Conservation (phyloP, 1,140 invertebrate species). For the Drosophila virilis region DNA sequence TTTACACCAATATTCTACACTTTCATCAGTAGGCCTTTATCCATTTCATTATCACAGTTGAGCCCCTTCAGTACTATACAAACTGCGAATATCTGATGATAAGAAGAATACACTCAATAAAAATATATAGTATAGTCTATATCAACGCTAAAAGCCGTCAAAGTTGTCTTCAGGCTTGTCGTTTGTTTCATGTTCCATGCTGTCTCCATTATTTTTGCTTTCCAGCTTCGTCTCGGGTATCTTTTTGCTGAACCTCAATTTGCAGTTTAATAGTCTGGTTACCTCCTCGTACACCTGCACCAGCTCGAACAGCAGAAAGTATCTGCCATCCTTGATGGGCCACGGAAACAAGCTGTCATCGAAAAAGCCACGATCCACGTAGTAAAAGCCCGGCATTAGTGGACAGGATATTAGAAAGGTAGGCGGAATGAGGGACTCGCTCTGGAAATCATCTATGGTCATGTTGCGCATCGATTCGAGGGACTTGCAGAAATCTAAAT, state of each 20-base stretch:
- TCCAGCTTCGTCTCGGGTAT: not conserved
- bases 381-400: slow-evolving; percentile 64
- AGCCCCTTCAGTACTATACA: too few relatives aligned
- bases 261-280: slow-evolving; percentile 48
- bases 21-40: too few relatives aligned
- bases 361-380: slow-evolving; percentile 18
- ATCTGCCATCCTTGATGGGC: slow-evolving; percentile 55
- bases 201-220: not conserved
- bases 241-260: slow-evolving; percentile 48
- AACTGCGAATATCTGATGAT: too few relatives aligned
- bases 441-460: slow-evolving; percentile 30
- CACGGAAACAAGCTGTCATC: slow-evolving; percentile 37
- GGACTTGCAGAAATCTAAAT: slow-evolving; percentile 60
- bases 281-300: slow-evolving; percentile 73
- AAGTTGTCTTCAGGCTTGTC: too few relatives aligned
- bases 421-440: slow-evolving; percentile 46
- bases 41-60: too few relatives aligned
- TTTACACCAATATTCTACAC: too few relatives aligned
- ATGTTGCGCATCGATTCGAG: slow-evolving; percentile 61
- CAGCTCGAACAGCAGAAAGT: slow-evolving; percentile 55
- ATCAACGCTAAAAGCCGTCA: too few relatives aligned
- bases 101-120: too few relatives aligned
- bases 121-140: too few relatives aligned
- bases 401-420: slow-evolving; percentile 66
- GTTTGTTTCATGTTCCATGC: not conserved